phyloP scores from a whole-genome alignment of 2,113 vertebrate genomes.

The Podarcis raffonei region DNA sequence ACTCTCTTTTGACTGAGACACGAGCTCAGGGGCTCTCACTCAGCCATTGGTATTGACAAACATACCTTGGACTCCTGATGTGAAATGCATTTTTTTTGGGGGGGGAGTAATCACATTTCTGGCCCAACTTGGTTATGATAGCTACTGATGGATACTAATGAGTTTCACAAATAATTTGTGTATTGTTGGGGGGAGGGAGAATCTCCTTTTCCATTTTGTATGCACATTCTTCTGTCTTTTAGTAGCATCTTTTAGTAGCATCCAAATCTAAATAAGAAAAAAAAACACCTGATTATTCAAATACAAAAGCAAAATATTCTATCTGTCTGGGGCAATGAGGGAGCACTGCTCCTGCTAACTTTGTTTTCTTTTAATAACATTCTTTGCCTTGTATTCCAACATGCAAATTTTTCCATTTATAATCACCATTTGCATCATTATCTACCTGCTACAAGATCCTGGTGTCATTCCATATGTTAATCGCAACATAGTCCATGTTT shows the following conservation, averaged over 20 bases:
- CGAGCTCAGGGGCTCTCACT: too few species aligned
- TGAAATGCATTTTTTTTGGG: too few species aligned
- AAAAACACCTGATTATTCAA: neutral
- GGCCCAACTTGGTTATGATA: neutral
- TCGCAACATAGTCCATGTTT: conserved; percentile 12
- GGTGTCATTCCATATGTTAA: neutral
- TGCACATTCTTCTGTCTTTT: neutral
- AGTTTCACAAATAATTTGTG: neutral
- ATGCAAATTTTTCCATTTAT: neutral
- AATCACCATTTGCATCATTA: neutral
- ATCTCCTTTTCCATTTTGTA: neutral
- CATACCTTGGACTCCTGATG: too few species aligned
- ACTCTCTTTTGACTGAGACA: too few species aligned
- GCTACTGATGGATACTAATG: neutral
- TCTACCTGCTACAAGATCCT: conserved; percentile 4
- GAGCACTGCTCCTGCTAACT: neutral
- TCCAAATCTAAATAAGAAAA: neutral
- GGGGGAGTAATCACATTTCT: neutral
- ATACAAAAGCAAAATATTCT: neutral
- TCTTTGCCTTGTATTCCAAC: neutral
- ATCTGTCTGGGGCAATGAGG: neutral
- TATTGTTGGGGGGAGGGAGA: neutral
- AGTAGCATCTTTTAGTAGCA: neutral
- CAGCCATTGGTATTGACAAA: too few species aligned
- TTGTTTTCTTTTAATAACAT: neutral